Evolutionary conservation across 2,113 vertebrate genomes (phyloP), one percentile per base, ranked within the genome.

Genomic region (Hypocryptadius cinnamomeus): DNA sequence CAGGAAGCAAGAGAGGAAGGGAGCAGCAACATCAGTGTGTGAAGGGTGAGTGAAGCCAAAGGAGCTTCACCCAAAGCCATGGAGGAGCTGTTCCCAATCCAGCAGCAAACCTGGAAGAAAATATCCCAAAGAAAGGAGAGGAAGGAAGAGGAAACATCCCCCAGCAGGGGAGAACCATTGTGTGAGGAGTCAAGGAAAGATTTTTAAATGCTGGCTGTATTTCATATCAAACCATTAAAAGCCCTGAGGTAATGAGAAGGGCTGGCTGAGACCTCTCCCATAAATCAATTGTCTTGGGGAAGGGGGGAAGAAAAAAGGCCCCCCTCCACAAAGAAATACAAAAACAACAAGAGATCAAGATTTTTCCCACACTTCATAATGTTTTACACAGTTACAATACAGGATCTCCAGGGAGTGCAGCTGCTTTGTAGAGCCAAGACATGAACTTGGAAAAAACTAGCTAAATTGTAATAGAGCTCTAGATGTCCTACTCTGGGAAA

Each of bases 351-450:
- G 84, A 72, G 39, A 80, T 80, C 56, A 80, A 92, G 76, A 63
- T 70, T 87, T 90, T 93, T 91, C 84, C 94, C 86, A 96, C 89
- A 94, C 59, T 86, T 85, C 65, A 79, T 47, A 44, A 65, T 17
- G 9, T 89, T 86, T 94, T 87, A 61, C 73, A 50, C 60, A 69
- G 85, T 59, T 91, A 47, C 82, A 76, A 14, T 66, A 59, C 68
- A 91, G 61, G 48, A 47, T 89, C 93, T 93, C 84, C 33, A 78
- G 94, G 85, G 86, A 92, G 13, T 45, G 16, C 0, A 33, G 91
- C 81, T 95, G 93, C 66, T 74, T 95, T 65, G 30, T 54, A 64
- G 73, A 11, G 66, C 80, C 89, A 92, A 94, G 90, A 66, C 45
- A 74, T 51, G 35, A 59, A 69, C 48, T 74, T 50, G 18, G 61